These are phyloP conservation scores for Ommatoiulus sabulosus DNA, from an alignment of 2,888 invertebrate genomes.

Conservation along the genomic window DNA sequence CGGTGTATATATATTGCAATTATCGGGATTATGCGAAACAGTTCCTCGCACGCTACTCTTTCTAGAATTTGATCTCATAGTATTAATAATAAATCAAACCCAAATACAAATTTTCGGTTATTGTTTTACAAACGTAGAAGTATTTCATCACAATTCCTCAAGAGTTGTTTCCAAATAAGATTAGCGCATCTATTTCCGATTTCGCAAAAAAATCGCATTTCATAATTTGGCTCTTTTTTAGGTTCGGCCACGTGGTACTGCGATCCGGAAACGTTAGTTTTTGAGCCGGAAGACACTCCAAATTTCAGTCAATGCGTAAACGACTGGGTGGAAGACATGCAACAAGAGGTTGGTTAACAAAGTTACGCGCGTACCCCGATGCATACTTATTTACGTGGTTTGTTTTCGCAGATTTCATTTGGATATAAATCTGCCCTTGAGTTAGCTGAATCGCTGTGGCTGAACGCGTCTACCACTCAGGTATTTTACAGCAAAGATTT, in stretches of 20 bases:
- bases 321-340: conserved; percentile 37
- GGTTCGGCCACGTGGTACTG: conserved; percentile 49
- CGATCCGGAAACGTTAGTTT: conserved; percentile 26
- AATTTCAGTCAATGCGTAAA: conserved; percentile 50
- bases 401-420: neutral
- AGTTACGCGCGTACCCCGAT: too few relatives aligned
- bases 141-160: too few relatives aligned
- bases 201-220: conserved; percentile 22
- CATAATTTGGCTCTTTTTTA: neutral
- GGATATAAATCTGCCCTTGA: conserved; percentile 37
- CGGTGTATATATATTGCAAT: too few relatives aligned
- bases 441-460: conserved; percentile 18
- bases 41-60: too few relatives aligned
- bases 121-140: too few relatives aligned
- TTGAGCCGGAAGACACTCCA: conserved; percentile 27
- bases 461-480: neutral
- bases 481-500: conserved; percentile 45
- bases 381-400: too few relatives aligned
- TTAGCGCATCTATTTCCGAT: too few relatives aligned
- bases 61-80: neutral
- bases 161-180: too few relatives aligned
- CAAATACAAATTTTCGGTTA: too few relatives aligned
- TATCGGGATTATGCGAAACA: too few relatives aligned
- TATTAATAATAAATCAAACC: neutral
- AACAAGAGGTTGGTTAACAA: neutral